phyloP scores from a whole-genome alignment of 2,797 vertebrate genomes.

The Odontamblyopus rebecca region DNA sequence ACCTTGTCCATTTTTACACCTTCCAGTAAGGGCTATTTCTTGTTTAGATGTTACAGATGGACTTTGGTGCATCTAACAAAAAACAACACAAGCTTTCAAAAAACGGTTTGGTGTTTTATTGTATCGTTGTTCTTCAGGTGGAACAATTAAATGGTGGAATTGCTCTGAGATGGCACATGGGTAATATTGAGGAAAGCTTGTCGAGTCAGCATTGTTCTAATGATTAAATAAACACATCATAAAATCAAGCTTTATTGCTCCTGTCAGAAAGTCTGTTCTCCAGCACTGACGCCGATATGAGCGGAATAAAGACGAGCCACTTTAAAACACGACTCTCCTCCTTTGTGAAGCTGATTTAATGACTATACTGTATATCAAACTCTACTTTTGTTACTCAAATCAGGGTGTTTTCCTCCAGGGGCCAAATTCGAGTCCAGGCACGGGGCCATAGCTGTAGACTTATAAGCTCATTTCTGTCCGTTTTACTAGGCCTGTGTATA shows the following conservation, averaged over 20 bases:
- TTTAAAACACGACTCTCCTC: background rate
- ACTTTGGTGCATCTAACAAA: too few species aligned
- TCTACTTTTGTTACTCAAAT: background rate
- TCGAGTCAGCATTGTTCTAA: background rate
- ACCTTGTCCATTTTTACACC: too few species aligned
- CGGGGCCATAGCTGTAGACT: too few species aligned
- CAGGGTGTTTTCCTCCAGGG: background rate
- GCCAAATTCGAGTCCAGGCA: too few species aligned
- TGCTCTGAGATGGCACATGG: background rate
- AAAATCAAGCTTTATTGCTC: background rate
- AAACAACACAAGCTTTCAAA: too few species aligned
- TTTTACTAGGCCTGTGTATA: too few species aligned
- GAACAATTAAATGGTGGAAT: background rate
- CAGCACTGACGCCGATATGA: background rate
- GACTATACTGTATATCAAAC: background rate
- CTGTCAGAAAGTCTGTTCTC: background rate
- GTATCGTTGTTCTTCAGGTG: background rate
- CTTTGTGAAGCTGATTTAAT: background rate
- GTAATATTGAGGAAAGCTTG: too few species aligned
- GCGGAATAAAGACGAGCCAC: background rate
- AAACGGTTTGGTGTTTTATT: too few species aligned
- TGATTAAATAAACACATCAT: background rate
- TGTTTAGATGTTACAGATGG: too few species aligned
- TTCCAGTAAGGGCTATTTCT: too few species aligned
- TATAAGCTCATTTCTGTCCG: too few species aligned